Base-by-base conservation (phyloP, 2,888 invertebrate genomes). In the Seladonia tumulorum region DNA sequence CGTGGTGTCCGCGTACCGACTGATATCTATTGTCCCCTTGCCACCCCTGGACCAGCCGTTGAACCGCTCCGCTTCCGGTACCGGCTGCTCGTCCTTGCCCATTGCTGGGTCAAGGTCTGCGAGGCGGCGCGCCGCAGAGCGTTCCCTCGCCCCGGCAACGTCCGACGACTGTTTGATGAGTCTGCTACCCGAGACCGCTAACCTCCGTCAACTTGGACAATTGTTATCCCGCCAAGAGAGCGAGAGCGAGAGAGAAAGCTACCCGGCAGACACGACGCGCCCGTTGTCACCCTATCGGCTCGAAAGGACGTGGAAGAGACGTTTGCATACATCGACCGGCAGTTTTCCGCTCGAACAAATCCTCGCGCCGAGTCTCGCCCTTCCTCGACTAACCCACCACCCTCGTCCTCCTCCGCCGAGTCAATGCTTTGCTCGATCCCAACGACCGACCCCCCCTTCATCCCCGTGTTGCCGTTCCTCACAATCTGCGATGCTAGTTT, bases 221-320 rank as follows among this genome's bases (percentile, higher is more conserved):
- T 90, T 87, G 81, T 87, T 90, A 10, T 75, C 29, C 89, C 18
- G 72, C 74, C 57, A n/a, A 57, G 8, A 57, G n/a, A n/a, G 45
- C 0, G 42, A 42, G 5, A 39, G 5, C 2, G 22, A n/a, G 79
- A 79, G 76, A 74, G 25, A 35, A 35, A 22, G 22, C 39, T 22
- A 35, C 39, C 74, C 35, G 5, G 45, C 57, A 80, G 91, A 92
- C 90, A 87, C 91, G 92, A 92, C 92, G 91, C 93, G 87, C 92
- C 93, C 93, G 94, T 95, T 95, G 94, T 95, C 95, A 94, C 94
- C 94, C 94, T 93, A 95, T 95, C 93, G 94, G 90, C 93, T 92
- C 49, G 90, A 91, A 92, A 93, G 91, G 90, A 94, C 92, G 91
- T 89, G 91, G 90, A 91, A 88, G 91, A 93, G 93, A 92, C 94